Conservation (phyloP, 2,797 vertebrate genomes). For the Heteromormyrus szaboi region DNA sequence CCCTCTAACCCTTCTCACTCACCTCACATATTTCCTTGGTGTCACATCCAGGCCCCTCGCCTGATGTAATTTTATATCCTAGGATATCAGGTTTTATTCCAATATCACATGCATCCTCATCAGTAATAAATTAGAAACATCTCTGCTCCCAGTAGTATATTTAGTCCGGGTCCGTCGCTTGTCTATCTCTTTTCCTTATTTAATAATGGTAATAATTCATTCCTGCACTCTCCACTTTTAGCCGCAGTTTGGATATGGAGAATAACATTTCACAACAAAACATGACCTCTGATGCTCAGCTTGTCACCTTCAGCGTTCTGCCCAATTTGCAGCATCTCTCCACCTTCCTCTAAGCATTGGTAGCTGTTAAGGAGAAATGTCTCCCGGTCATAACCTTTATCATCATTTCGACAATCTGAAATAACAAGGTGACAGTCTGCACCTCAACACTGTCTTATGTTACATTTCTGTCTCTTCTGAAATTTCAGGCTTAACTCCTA, state of each 20-base stretch:
- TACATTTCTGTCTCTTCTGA: neutral
- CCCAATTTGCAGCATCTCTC: slow-evolving; percentile 34
- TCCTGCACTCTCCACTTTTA: neutral
- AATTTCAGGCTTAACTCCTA: neutral
- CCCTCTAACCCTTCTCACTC: slow-evolving; percentile 45
- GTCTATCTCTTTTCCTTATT: neutral
- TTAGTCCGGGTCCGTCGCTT: slow-evolving; percentile 7
- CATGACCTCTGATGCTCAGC: neutral
- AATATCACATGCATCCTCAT: slow-evolving; percentile 20
- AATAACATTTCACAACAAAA: neutral
- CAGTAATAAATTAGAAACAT: slow-evolving; percentile 46
- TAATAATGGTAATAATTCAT: neutral
- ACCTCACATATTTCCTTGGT: slow-evolving; percentile 38
- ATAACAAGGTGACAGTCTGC: slow-evolving; percentile 22
- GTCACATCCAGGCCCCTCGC: neutral
- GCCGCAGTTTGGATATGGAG: neutral
- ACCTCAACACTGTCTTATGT: neutral
- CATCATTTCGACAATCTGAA: slow-evolving; percentile 28
- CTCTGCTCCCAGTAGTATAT: slow-evolving; percentile 33
- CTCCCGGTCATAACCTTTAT: slow-evolving; percentile 37
- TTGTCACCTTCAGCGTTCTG: slow-evolving; percentile 16
- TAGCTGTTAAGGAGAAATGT: slow-evolving; percentile 22
- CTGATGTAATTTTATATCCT: slow-evolving; percentile 15
- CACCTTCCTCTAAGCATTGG: neutral
- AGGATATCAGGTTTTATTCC: slow-evolving; percentile 42